phyloP scores from a whole-genome alignment of 37 sponge, comb jelly and placozoan genomes.

The Amphimedon queenslandica region DNA sequence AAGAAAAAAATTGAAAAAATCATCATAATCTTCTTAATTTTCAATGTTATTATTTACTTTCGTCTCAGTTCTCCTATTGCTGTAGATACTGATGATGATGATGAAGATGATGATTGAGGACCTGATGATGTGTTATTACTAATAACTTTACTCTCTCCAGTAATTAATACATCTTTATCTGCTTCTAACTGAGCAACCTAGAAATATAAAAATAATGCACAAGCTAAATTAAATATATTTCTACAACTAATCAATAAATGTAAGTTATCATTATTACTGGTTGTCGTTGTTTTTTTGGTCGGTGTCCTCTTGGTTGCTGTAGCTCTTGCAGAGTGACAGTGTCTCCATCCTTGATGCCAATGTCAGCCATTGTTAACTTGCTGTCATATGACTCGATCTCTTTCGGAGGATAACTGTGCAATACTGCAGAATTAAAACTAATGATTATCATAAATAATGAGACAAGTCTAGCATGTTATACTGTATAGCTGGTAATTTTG shows the following conservation, averaged over 20 bases:
- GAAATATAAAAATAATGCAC: no score
- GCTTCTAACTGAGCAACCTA: no score
- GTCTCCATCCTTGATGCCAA: conserved; percentile 40
- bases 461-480: neutral
- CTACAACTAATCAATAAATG: no score
- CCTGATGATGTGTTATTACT: neutral
- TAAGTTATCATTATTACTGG: no score
- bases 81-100: no score
- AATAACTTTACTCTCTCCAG: neutral
- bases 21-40: neutral
- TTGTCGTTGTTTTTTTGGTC: no score
- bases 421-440: no score
- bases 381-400: conserved; percentile 33
- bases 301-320: neutral
- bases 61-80: no score
- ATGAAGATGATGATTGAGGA: no score
- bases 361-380: conserved; percentile 2
- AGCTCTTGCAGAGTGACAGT: conserved; percentile 30
- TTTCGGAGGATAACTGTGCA: conserved; percentile 57
- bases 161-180: neutral
- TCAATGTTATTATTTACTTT: neutral
- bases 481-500: neutral
- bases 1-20: neutral
- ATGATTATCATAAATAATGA: no score
- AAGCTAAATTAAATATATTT: no score